Percentiles rank a stretch among this genome's conserved stretches.
Conservation (phyloP, 1,140 invertebrate genomes). For the Popillia japonica region DNA sequence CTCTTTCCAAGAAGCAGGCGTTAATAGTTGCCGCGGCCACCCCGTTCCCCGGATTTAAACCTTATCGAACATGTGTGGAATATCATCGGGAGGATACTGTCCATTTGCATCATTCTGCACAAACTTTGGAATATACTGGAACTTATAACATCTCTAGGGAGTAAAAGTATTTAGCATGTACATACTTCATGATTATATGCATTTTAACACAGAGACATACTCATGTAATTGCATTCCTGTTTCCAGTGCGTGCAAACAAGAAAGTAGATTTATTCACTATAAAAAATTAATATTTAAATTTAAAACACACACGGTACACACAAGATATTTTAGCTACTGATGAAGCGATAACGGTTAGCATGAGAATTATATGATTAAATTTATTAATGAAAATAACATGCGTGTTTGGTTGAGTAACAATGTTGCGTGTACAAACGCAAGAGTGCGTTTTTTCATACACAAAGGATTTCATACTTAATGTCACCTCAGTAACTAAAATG, state of each 20-base stretch:
- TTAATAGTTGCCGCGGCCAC: no score
- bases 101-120: no score
- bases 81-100: no score
- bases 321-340: conserved; percentile 1
- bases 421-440: neutral
- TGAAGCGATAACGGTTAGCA: conserved; percentile 26
- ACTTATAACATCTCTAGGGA: no score
- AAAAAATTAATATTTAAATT: conserved; percentile 24
- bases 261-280: neutral
- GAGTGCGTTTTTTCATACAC: conserved; percentile 6
- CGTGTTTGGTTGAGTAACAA: conserved; percentile 10
- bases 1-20: no score
- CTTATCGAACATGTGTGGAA: no score
- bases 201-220: neutral
- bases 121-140: no score
- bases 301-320: neutral
- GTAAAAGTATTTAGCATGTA: neutral
- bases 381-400: conserved; percentile 32
- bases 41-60: no score
- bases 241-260: neutral
- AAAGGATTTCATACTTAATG: conserved; percentile 7
- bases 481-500: conserved; percentile 24
- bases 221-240: neutral
- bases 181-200: neutral
- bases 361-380: conserved; percentile 22